Percentiles rank a stretch among this genome's conserved stretches.
Evolutionary conservation across 2,888 invertebrate genomes (phyloP).

Genomic region (Asteroscopus sphinx): DNA sequence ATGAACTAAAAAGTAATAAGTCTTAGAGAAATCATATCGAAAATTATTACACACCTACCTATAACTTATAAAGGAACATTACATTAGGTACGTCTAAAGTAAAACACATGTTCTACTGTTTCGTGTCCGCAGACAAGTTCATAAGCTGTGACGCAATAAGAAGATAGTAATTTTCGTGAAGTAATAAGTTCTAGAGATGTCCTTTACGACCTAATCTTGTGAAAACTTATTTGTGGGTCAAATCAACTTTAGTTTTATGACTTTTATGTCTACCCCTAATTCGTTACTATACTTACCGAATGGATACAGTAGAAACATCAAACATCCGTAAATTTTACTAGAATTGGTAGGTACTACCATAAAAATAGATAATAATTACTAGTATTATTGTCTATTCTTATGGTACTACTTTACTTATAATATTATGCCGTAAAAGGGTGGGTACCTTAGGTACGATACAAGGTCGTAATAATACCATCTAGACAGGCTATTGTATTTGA

Average conservation of each 20-base stretch:
- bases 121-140: not conserved
- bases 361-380: no score
- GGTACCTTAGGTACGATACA: no score
- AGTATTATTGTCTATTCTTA: no score
- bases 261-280: conserved; percentile 22
- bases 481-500: no score
- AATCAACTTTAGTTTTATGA: conserved; percentile 43
- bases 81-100: not conserved
- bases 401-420: no score
- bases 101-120: not conserved
- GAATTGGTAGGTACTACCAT: no score
- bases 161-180: conserved; percentile 16
- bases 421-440: no score
- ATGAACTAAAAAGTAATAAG: no score
- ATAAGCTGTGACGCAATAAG: not conserved
- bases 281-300: conserved; percentile 14
- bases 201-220: conserved; percentile 22
- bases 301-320: conserved; percentile 9
- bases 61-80: not conserved
- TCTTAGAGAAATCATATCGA: no score
- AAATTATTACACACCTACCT: no score
- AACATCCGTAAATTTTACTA: no score
- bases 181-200: conserved; percentile 17
- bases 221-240: conserved; percentile 25
- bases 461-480: no score